phyloP scores from a whole-genome alignment of 2,888 invertebrate genomes.

The Ormyrus labotus region DNA sequence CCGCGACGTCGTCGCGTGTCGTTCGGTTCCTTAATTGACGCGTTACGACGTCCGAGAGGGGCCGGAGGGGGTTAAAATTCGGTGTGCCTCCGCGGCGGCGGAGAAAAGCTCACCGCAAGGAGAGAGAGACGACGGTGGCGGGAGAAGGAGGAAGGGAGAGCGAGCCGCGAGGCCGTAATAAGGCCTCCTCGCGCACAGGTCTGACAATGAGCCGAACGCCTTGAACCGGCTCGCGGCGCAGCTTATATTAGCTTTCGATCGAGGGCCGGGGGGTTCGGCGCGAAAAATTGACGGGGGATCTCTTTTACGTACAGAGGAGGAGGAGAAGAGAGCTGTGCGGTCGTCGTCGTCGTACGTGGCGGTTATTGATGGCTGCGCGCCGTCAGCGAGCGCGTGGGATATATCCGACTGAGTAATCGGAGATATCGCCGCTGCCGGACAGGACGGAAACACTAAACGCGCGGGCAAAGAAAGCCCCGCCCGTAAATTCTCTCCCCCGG shows the following conservation, averaged over 20 bases:
- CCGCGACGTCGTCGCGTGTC: not conserved
- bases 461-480: no score
- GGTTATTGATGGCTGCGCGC: not conserved
- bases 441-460: constrained; percentile 1
- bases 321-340: no score
- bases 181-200: constrained; percentile 56
- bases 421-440: not conserved
- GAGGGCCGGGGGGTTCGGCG: no score
- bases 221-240: constrained; percentile 41
- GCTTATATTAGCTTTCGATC: no score
- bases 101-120: not conserved
- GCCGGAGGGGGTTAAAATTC: no score
- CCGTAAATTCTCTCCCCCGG: no score
- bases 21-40: no score
- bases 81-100: not conserved
- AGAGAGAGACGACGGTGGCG: constrained; percentile 9
- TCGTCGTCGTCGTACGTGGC: no score
- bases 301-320: no score
- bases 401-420: constrained; percentile 6
- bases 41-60: no score
- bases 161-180: constrained; percentile 63
- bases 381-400: not conserved
- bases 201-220: constrained; percentile 74
- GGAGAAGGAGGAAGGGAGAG: constrained; percentile 54
- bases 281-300: no score